Conservation (phyloP, 2,797 vertebrate genomes). For the Acrocephalus scirpaceus region DNA sequence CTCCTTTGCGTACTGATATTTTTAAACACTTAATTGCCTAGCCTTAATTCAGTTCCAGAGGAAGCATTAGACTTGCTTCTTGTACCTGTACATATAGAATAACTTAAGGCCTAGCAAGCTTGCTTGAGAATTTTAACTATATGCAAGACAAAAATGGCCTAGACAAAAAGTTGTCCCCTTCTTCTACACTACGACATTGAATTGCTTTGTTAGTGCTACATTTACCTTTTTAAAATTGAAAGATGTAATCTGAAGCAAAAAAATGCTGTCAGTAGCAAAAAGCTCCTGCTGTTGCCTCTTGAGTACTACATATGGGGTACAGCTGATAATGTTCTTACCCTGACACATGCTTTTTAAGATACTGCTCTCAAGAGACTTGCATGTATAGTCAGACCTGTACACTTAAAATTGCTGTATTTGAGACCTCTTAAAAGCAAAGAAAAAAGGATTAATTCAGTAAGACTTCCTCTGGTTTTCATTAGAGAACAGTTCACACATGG, state of each 20-base stretch:
- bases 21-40: background rate
- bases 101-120: background rate
- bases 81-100: background rate
- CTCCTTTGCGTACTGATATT: background rate
- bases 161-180: background rate
- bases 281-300: background rate
- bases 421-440: background rate
- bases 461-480: slow-evolving; percentile 17
- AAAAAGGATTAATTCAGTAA: background rate
- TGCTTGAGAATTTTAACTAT: background rate
- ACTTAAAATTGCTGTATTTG: background rate
- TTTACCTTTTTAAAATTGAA: background rate
- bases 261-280: background rate
- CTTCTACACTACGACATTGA: background rate
- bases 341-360: background rate
- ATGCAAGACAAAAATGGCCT: background rate
- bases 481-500: slow-evolving; percentile 4
- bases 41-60: background rate
- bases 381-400: background rate
- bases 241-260: background rate
- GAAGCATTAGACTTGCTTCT: background rate
- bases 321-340: background rate
- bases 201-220: background rate
- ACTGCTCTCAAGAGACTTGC: background rate
- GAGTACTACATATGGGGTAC: background rate